These are phyloP conservation scores for Ceratina australensis DNA, from an alignment of 1,140 invertebrate genomes.

Conservation along the genomic window DNA sequence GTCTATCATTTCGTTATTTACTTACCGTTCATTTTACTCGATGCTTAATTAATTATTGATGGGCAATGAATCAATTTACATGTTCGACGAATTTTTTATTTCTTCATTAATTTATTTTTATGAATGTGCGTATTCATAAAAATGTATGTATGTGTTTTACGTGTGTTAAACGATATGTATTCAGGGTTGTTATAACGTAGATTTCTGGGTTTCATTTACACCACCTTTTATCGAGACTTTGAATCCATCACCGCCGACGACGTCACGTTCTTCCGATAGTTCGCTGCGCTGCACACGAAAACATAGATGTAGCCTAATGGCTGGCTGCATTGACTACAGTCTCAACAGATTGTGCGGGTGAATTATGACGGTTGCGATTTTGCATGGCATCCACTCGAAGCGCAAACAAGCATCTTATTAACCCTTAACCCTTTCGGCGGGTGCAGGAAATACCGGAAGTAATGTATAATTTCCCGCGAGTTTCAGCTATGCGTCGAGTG, in stretches of 20 bases:
- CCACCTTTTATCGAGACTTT: not conserved
- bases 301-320: slow-evolving; percentile 23
- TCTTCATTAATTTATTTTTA: no score
- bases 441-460: slow-evolving; percentile 35
- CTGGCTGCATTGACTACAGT: not conserved
- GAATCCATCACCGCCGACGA: not conserved
- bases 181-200: slow-evolving; percentile 2
- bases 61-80: no score
- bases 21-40: no score
- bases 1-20: no score
- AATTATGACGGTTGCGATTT: slow-evolving; percentile 20
- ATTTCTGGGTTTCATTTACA: slow-evolving; percentile 33
- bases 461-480: slow-evolving; percentile 46
- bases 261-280: slow-evolving; percentile 35
- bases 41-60: no score
- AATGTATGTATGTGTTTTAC: no score
- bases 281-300: slow-evolving; percentile 24
- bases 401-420: slow-evolving; percentile 50
- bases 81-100: no score
- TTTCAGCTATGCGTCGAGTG: slow-evolving; percentile 12
- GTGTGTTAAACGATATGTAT: no score
- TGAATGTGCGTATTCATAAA: no score
- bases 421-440: slow-evolving; percentile 34
- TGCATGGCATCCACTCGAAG: slow-evolving; percentile 26
- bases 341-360: not conserved